Evolutionary conservation across 2,113 vertebrate genomes (phyloP).

Genomic region (Passer montanus): DNA sequence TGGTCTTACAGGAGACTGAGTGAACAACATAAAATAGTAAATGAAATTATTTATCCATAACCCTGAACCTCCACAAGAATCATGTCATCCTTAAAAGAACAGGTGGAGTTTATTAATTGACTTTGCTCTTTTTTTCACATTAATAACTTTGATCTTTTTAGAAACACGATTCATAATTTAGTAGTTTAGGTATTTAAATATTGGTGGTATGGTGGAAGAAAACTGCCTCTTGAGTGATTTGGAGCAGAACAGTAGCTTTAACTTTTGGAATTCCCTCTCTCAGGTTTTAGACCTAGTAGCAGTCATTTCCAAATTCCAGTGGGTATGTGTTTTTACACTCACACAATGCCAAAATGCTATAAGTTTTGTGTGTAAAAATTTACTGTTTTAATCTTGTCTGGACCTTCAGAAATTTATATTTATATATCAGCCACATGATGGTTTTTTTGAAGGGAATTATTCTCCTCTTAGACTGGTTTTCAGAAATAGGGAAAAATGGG

Average conservation of each 20-base stretch:
- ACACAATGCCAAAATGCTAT: background rate
- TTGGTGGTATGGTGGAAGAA: background rate
- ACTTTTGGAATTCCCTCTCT: background rate
- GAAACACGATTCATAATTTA: background rate
- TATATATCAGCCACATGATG: background rate
- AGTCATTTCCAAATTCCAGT: background rate
- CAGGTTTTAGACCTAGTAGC: background rate
- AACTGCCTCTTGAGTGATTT: background rate
- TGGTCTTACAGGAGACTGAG: background rate
- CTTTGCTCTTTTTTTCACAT: background rate
- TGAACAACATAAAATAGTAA: background rate
- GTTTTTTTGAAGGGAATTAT: background rate
- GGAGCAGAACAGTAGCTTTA: background rate
- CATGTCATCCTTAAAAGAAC: background rate
- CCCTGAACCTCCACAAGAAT: background rate
- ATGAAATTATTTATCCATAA: background rate
- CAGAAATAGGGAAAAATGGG: background rate
- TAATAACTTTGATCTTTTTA: background rate
- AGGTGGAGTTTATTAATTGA: background rate
- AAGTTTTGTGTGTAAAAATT: background rate
- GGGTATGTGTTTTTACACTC: background rate
- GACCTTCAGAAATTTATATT: background rate
- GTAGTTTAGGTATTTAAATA: background rate
- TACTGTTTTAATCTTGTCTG: background rate
- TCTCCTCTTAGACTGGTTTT: background rate